Evolutionary conservation across 2,113 vertebrate genomes (phyloP).

Genomic region (Toxostoma redivivum): DNA sequence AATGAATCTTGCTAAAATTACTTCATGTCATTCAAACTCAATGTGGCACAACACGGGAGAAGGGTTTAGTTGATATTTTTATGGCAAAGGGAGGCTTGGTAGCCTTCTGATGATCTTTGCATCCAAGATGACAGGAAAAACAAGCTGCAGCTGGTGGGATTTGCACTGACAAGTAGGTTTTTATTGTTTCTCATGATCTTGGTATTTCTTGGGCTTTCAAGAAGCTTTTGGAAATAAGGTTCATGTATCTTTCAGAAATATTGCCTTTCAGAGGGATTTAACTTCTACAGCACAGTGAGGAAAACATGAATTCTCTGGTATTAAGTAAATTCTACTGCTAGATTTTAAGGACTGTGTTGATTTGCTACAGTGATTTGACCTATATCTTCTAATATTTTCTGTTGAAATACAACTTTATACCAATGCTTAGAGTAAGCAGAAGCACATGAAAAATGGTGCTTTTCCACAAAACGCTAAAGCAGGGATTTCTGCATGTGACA

Average conservation of each 20-base stretch:
- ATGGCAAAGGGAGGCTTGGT: not conserved
- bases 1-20: conserved; percentile 31
- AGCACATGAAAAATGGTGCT: not conserved
- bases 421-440: not conserved
- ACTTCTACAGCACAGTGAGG: not conserved
- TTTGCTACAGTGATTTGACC: not conserved
- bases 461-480: not conserved
- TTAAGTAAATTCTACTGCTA: not conserved
- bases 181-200: not conserved
- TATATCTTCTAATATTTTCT: not conserved
- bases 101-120: not conserved
- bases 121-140: not conserved
- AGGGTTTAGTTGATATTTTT: not conserved
- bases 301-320: not conserved
- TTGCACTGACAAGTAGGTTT: not conserved
- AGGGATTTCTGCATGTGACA: not conserved
- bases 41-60: not conserved
- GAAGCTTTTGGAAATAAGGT: not conserved
- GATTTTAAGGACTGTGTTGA: not conserved
- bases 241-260: not conserved
- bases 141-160: not conserved
- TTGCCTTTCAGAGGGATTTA: not conserved
- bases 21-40: not conserved
- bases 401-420: not conserved
- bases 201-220: not conserved